Evolutionary conservation across 2,888 invertebrate genomes (phyloP), one percentile per base, ranked within the genome.

Genomic region (Drosophila greeni): DNA sequence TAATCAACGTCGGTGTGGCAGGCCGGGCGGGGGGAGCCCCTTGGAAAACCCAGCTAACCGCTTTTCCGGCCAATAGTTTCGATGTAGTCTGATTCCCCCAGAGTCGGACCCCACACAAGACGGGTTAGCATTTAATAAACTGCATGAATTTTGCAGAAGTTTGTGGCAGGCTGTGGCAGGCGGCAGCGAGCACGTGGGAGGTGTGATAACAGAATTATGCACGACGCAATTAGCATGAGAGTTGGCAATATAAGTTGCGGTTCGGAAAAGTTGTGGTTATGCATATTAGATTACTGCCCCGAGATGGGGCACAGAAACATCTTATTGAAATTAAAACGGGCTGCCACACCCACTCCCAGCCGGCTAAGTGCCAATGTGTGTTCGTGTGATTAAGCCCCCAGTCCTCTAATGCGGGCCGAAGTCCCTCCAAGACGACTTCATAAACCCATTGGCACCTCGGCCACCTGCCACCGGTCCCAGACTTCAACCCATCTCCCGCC

Each of bases 41-140:
- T 34, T 29, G 39, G 23, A 47, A 47, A 52, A 26, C 18, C 26
- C 26, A 49, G 29, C 12, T 67, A 55, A 59, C 81, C 76, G 59
- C 76, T 72, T 34, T 58, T 55, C 66, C 62, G 66, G 54, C 55
- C 72, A 69, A 79, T 60, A 54, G 51, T 52, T 59, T 64, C 29
- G 61, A 59, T 53, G 60, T 56, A 31, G 24, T 51, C 57, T 40
- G 43, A 43, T 31, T 53, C 37, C 62, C 70, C 54, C 40, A 56
- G 56, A 60, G 58, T 47, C 45, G 14, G 14, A 8, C 7, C 29
- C 12, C 24, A 31, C 43, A 36, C 43, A 58, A 42, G 42, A 37
- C 33, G 43, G 60, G 51, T 48, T 52, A n/a, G 37, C 39, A 47
- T 57, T 72, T 61, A 58, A 71, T 71, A 71, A 73, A 66, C 74